phyloP scores from a whole-genome alignment of 2,113 vertebrate genomes.

The Phaethon lepturus region DNA sequence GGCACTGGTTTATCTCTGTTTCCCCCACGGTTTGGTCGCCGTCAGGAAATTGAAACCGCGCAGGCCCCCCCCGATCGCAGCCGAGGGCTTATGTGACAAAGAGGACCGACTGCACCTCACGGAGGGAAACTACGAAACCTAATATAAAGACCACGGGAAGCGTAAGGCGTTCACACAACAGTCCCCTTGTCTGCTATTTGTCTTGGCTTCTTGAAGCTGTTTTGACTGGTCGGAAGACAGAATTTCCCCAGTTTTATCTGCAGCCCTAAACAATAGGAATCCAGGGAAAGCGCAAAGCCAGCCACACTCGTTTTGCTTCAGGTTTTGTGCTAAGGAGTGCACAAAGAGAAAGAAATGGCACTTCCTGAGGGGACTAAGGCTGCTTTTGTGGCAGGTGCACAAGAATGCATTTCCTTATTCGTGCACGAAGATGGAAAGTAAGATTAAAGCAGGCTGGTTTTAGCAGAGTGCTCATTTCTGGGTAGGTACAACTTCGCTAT shows the following conservation, averaged over 20 bases:
- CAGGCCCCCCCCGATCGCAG: accelerated
- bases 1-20: too few species aligned
- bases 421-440: not conserved
- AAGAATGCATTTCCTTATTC: not conserved
- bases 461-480: not conserved
- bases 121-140: accelerated
- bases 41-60: accelerated
- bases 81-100: accelerated
- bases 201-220: too few species aligned
- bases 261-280: not conserved
- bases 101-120: accelerated
- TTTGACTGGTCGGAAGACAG: too few species aligned
- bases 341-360: accelerated
- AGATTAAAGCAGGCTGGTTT: not conserved
- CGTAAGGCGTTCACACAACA: accelerated
- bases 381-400: not conserved
- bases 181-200: accelerated
- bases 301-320: accelerated
- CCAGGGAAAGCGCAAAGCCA: not conserved
- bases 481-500: accelerated
- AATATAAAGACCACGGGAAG: accelerated
- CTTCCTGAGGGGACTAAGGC: not conserved
- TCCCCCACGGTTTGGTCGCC: not conserved
- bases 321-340: not conserved
- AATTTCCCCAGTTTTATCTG: not conserved